Base-by-base conservation (phyloP, 2,113 vertebrate genomes). In the Colinus virginianus region DNA sequence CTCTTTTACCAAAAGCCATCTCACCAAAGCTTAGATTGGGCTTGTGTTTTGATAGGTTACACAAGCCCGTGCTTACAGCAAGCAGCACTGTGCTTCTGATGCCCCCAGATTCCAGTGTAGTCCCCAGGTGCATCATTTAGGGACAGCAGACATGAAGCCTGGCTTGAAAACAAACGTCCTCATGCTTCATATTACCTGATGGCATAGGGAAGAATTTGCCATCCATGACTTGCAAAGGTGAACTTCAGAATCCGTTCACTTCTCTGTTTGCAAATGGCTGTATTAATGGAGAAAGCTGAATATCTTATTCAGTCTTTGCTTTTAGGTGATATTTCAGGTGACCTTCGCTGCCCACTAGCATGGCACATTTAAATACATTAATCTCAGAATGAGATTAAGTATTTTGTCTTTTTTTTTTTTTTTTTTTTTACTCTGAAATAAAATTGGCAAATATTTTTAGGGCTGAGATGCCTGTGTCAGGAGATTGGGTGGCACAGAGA, bases 161-260 rank as follows among this genome's bases (percentile, higher is more conserved):
- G 59, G 34, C 13, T 70, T 14, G 21, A 91, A 75, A 77, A 36
- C 36, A 26, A 75, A 25, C 13, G 48, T 83, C 56, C 75, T 74
- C 7, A 26, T 43, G 21, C 69, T 84, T 91, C 51, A 49, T 45
- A 49, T 78, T 74, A 53, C 0, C 23, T 71, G 90, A 83, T 87
- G 89, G 92, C 89, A 68, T 26, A 45, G 85, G 86, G 64, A 84
- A 90, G 94, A 94, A 86, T 63, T 94, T 61, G 76, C 87, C 78
- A 84, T 90, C 91, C 85, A 49, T 94, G 95, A 92, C 93, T 80
- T 80, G 82, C 68, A 75, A 75, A 96, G 96, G 95, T 94, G 93
- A 96, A 91, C 82, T 95, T 94, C 89, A 90, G 64, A 91, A 94
- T 63, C 84, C 91, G 42, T 84, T 93, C 13, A 0, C 71, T 85